Conservation (phyloP, 2,888 invertebrate species). For the Tenthredo distinguenda region DNA sequence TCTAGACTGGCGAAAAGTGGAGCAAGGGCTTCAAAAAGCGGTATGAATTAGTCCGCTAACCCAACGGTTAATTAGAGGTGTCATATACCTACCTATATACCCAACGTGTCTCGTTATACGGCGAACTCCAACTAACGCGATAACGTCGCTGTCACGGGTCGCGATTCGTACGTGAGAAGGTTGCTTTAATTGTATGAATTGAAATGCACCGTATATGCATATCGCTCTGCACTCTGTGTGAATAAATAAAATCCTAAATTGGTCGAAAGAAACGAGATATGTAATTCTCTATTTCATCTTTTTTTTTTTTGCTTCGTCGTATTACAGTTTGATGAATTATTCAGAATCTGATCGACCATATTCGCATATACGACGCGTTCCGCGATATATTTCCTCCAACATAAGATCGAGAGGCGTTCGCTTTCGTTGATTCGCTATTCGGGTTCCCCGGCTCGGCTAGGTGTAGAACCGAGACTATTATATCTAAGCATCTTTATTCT, state of each 20-base stretch:
- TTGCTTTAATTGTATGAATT: not conserved
- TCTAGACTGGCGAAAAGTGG: not conserved
- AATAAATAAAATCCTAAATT: not conserved
- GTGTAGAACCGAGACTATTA: not conserved
- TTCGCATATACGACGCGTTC: not conserved
- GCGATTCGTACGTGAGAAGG: not conserved
- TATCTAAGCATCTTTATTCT: slow-evolving; percentile 57
- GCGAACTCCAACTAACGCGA: slow-evolving; percentile 7
- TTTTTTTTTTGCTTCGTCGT: no score
- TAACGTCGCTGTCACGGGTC: slow-evolving; percentile 19
- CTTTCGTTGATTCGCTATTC: slow-evolving; percentile 32
- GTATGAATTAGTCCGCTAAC: slow-evolving; percentile 35
- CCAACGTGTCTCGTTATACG: not conserved
- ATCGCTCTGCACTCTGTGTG: not conserved
- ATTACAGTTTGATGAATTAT: not conserved
- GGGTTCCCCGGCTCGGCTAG: not conserved
- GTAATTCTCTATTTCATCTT: no score
- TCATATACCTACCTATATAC: not conserved
- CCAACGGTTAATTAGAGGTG: slow-evolving; percentile 33
- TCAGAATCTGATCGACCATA: not conserved
- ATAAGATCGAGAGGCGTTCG: slow-evolving; percentile 16
- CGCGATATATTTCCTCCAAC: not conserved
- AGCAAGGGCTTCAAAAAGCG: slow-evolving; percentile 41
- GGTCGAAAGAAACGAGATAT: not conserved
- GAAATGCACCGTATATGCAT: not conserved